Evolutionary conservation across 2,113 vertebrate species (phyloP).

Genomic region (Lepidothrix coronata): DNA sequence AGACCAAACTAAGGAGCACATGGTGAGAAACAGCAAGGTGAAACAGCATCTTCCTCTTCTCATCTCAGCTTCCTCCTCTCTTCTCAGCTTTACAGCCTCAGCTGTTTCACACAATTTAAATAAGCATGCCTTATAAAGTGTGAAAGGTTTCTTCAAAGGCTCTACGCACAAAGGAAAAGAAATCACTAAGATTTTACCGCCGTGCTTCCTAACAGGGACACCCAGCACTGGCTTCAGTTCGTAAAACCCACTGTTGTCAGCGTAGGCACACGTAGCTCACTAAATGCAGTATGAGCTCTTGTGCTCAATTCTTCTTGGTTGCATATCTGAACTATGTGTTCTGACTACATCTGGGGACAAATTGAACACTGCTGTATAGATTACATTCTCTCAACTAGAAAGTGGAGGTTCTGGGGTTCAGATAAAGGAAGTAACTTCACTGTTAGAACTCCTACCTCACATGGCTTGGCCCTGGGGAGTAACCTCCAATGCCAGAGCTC

Average conservation of each 20-base stretch:
- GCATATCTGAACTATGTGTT: background rate
- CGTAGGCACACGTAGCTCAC: fast-evolving
- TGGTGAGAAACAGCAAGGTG: background rate
- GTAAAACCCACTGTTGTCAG: background rate
- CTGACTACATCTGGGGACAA: background rate
- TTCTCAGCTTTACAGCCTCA: background rate
- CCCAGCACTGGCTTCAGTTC: background rate
- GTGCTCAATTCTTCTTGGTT: background rate
- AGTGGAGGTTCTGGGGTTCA: background rate
- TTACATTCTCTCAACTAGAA: background rate
- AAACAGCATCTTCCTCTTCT: background rate
- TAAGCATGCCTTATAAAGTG: background rate
- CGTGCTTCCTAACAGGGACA: background rate
- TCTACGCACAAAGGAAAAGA: background rate
- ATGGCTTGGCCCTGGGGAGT: background rate
- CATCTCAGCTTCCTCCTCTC: background rate
- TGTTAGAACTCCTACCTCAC: background rate
- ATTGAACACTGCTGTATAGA: background rate
- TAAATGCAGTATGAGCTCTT: background rate
- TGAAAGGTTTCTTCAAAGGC: background rate
- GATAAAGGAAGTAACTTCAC: background rate
- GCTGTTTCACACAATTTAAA: background rate
- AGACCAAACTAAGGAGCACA: background rate
- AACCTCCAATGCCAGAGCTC: fast-evolving
- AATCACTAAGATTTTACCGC: background rate